phyloP scores from a whole-genome alignment of 2,888 invertebrate genomes.

The Lasiommata megera region DNA sequence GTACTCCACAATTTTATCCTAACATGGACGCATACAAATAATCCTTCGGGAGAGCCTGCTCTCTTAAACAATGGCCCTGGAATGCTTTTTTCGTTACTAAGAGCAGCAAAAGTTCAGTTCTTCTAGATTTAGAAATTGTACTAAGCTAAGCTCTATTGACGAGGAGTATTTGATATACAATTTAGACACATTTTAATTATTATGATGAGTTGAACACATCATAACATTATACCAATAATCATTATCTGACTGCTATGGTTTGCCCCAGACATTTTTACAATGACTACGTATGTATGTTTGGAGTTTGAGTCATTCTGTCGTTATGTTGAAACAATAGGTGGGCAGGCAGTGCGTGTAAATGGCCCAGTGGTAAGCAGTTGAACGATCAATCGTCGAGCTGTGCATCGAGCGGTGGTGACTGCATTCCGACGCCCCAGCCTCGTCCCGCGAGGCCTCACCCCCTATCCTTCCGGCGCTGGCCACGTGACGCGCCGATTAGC shows the following conservation, averaged over 20 bases:
- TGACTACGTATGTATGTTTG: background rate
- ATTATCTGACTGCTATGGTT: background rate
- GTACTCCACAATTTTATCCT: constrained; percentile 68
- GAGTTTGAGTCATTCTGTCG: constrained; percentile 11
- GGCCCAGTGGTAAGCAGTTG: constrained; percentile 41
- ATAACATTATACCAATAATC: background rate
- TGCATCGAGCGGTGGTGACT: constrained; percentile 73
- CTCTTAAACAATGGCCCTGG: background rate
- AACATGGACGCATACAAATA: constrained; percentile 41
- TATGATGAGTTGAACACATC: background rate
- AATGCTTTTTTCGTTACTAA: background rate
- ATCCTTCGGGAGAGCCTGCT: background rate
- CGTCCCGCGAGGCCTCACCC: constrained; percentile 55
- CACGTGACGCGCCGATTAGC: constrained; percentile 80
- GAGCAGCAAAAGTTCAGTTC: background rate
- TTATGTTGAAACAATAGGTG: constrained; percentile 9
- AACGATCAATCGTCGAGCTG: constrained; percentile 67
- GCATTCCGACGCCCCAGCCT: constrained; percentile 67
- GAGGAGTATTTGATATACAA: background rate
- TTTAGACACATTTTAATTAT: too few relatives aligned
- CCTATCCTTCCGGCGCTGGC: constrained; percentile 76
- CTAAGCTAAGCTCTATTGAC: background rate
- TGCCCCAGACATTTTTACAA: background rate
- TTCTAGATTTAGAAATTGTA: background rate
- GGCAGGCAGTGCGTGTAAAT: constrained; percentile 19